Percentiles rank a stretch among this genome's conserved stretches.
Conservation (phyloP, 92 coral and sea anemone genomes). For the Galaxea fascicularis region DNA sequence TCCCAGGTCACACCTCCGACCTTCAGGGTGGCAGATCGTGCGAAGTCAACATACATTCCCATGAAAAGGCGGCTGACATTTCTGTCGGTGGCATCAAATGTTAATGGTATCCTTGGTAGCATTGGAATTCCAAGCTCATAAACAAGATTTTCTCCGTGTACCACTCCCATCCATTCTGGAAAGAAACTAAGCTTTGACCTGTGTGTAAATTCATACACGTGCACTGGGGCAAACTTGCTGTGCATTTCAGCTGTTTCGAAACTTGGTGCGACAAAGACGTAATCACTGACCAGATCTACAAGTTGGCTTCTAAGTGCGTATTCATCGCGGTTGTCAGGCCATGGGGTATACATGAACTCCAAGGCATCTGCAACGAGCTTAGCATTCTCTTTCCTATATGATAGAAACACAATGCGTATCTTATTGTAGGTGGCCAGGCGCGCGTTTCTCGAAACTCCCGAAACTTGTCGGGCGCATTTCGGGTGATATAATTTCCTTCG, state of each 20-base stretch:
- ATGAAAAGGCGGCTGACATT: constrained; percentile 57
- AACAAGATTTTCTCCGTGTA: constrained; percentile 48
- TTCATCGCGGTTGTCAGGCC: constrained; percentile 39
- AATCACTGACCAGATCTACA: constrained; percentile 48
- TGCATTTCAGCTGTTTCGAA: constrained; percentile 29
- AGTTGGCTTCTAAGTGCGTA: constrained; percentile 33
- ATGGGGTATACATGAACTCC: constrained; percentile 61
- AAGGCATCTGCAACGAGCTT: constrained; percentile 47
- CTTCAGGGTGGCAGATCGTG: constrained; percentile 42
- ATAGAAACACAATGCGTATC: not conserved
- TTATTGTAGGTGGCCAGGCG: not conserved
- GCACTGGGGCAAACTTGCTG: constrained; percentile 42
- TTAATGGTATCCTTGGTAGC: constrained; percentile 27
- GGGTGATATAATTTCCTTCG: no score
- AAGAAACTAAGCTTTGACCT: constrained; percentile 16
- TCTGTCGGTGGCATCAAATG: constrained; percentile 46
- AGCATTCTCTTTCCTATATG: not conserved
- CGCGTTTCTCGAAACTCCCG: no score
- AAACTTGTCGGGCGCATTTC: no score
- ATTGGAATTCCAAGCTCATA: constrained; percentile 54
- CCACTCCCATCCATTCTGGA: constrained; percentile 66
- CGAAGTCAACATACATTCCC: constrained; percentile 48
- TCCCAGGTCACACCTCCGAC: constrained; percentile 49
- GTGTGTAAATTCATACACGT: constrained; percentile 64
- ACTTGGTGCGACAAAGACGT: constrained; percentile 46